Base-by-base conservation (phyloP, 2,113 vertebrate species). In the Malurus cyaneus region DNA sequence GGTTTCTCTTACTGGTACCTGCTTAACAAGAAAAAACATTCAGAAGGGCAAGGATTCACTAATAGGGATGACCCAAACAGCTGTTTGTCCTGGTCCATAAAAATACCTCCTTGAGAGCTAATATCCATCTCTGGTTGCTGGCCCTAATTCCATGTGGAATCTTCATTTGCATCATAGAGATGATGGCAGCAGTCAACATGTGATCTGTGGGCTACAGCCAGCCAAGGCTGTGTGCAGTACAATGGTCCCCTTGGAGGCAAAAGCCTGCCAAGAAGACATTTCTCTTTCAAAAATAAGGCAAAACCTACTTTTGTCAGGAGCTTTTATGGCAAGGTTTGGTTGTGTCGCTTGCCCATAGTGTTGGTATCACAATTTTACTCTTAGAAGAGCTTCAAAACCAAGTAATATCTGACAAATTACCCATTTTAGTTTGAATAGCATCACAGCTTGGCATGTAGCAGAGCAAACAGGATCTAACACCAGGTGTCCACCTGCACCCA, bases 41-140 rank as follows among this genome's bases (percentile, higher is more conserved):
- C 92, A 92, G 93, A 53, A 56, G 64, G 74, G 21, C 86, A 94
- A 56, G 65, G 60, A 72, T 78, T 88, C 74, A 78, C 60, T 71
- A 52, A 72, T 12, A 72, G 57, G 79, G 69, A 76, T 8, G 56
- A 71, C 20, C 66, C n/a, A 94, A 95, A 29, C 54, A 88, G 66
- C 32, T 76, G 6, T 19, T 36, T 91, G 9, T 14, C 25, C 42
- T 42, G 3, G 28, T 19, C 44, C 34, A 8, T 36, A 50, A 89
- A 87, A 88, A 52, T 5, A 56, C 53, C 62, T 69, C n/a, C 42
- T 49, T 44, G n/a, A 84, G 26, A 78, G 21, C 26, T 62, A 31
- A 53, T 39, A 8, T 3, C 12, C 21, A 31, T 14, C 10, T 14
- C 18, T 7, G 1, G 11, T 54, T 65, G 32, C 8, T 32, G 52